A percentile compares a stretch with the other conserved stretches of the same genome.
Evolutionary conservation across 1,140 invertebrate species (phyloP).

Genomic region (Liolophura sinensis): DNA sequence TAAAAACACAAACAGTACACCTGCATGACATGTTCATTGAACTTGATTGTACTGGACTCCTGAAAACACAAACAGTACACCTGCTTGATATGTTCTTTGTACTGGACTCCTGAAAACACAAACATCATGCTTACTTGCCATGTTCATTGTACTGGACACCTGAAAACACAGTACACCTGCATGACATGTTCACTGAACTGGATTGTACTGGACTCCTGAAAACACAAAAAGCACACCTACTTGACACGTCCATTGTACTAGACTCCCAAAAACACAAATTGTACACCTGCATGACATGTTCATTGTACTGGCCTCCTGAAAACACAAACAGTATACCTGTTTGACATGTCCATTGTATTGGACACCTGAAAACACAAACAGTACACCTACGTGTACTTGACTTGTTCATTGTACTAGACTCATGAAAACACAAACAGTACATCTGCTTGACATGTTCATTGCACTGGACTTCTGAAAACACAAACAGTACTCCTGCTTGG

Average conservation of each 20-base stretch:
- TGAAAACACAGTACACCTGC: constrained; percentile 22
- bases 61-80: not conserved
- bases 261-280: too few species aligned
- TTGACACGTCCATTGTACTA: too few species aligned
- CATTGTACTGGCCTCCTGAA: too few species aligned
- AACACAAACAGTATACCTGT: constrained; percentile 16
- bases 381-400: constrained; percentile 38
- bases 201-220: too few species aligned
- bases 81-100: too few species aligned
- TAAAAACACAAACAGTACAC: not conserved
- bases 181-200: not conserved
- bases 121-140: not conserved
- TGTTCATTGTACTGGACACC: not conserved
- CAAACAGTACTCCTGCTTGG: constrained; percentile 6
- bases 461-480: constrained; percentile 43
- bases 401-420: constrained; percentile 42
- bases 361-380: constrained; percentile 27
- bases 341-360: constrained; percentile 47
- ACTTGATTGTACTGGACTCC: not conserved
- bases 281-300: too few species aligned
- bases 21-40: not conserved
- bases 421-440: constrained; percentile 33
- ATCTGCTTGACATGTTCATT: not conserved
- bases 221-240: too few species aligned
- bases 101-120: not conserved